Conservation (phyloP, 2,113 vertebrate genomes). For the Grallaria varia region DNA sequence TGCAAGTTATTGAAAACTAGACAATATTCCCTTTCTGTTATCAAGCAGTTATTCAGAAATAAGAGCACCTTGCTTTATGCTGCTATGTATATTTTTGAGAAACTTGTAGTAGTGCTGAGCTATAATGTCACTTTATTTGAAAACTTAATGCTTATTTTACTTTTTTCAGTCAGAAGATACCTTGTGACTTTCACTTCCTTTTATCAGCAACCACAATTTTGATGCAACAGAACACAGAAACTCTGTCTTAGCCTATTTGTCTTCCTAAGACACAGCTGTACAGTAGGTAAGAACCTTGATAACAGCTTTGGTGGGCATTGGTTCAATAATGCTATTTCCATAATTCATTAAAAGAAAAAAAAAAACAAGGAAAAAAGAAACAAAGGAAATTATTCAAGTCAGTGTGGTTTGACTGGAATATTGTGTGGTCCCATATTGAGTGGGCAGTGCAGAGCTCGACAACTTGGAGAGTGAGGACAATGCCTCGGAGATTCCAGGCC, state of each 20-base stretch:
- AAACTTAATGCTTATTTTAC: neutral
- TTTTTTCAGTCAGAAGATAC: slow-evolving; percentile 9
- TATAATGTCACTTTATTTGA: neutral
- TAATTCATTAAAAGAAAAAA: neutral
- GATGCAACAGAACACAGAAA: neutral
- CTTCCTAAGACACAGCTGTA: neutral
- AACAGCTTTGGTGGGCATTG: neutral
- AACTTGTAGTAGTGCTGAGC: neutral
- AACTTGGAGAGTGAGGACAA: neutral
- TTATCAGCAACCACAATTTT: neutral
- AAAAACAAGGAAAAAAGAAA: neutral
- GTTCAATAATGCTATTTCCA: slow-evolving; percentile 1
- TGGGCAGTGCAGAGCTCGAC: slow-evolving; percentile 31
- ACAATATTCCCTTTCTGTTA: neutral
- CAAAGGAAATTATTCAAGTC: slow-evolving; percentile 23
- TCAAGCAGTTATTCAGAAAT: neutral
- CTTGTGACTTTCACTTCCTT: neutral
- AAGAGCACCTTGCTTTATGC: neutral
- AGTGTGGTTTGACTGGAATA: neutral
- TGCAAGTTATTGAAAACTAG: neutral
- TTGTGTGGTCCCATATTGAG: slow-evolving; percentile 28
- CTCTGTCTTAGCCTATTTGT: neutral
- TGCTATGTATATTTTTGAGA: neutral
- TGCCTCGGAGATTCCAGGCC: neutral
- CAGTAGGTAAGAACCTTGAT: slow-evolving; percentile 44